A percentile compares a stretch with the other conserved stretches of the same genome.
These are phyloP conservation scores for Homarus americanus DNA, from an alignment of 1,140 invertebrate genomes.

Conservation along the genomic window DNA sequence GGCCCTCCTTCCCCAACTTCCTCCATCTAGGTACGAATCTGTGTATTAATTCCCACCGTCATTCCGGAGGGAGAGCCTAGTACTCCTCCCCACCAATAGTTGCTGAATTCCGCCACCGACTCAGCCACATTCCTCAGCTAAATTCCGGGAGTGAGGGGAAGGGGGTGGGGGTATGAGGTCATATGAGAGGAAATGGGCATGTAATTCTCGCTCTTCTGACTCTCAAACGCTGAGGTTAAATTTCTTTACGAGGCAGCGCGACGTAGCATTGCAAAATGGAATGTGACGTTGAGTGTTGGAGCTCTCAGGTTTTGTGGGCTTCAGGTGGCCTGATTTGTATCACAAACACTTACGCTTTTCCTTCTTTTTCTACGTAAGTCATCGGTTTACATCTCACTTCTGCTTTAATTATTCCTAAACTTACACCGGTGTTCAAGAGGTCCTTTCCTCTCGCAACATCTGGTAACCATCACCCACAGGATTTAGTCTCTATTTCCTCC, in stretches of 20 bases:
- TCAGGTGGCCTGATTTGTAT: neutral
- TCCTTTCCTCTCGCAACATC: neutral
- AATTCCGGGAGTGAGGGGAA: conserved; percentile 45
- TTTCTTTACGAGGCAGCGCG: neutral
- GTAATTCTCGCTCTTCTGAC: conserved; percentile 47
- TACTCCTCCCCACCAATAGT: conserved; percentile 23
- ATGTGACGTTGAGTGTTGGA: conserved; percentile 17
- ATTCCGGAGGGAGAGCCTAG: neutral
- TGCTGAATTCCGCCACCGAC: conserved; percentile 44
- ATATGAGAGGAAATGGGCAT: conserved; percentile 39
- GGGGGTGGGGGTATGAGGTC: conserved; percentile 33
- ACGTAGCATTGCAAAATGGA: conserved; percentile 29
- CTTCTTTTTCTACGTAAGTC: neutral
- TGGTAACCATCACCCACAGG: neutral
- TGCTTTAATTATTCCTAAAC: no score
- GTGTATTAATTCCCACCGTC: conserved; percentile 34
- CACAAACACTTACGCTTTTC: neutral
- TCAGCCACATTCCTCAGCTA: conserved; percentile 43
- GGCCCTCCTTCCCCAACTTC: neutral
- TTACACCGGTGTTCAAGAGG: neutral
- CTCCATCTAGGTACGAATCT: neutral
- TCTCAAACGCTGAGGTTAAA: neutral
- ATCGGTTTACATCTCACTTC: no score
- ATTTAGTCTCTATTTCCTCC: neutral
- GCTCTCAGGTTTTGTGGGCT: neutral